Percentiles rank a stretch among this genome's conserved stretches.
These are phyloP conservation scores for Tipula helvola DNA, from an alignment of 2,888 invertebrate genomes.

Conservation along the genomic window DNA sequence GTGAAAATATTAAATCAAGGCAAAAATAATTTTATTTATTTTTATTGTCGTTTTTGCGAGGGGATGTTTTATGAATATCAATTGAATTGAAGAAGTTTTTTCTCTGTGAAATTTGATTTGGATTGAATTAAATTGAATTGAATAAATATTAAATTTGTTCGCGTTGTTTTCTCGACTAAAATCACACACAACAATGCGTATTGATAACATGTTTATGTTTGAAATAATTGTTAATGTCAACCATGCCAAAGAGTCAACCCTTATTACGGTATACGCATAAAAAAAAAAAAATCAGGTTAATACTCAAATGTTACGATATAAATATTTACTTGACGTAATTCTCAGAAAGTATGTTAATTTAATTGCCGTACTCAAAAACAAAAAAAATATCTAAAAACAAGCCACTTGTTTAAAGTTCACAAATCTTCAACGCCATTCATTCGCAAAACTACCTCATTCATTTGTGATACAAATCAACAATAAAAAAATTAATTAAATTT, in stretches of 20 bases:
- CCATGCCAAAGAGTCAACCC: no score
- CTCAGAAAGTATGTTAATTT: no score
- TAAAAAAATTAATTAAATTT: background rate
- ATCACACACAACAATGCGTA: background rate
- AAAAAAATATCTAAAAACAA: no score
- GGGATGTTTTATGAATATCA: background rate
- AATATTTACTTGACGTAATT: no score
- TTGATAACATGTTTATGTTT: background rate
- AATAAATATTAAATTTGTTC: background rate
- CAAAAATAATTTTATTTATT: background rate
- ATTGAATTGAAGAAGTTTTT: background rate
- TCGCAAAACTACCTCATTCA: background rate
- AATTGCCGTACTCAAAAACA: no score
- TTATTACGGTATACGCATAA: no score
- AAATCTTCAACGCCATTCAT: background rate
- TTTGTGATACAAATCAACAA: background rate
- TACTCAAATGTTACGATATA: no score
- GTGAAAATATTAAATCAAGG: background rate
- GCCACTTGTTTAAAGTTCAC: background rate
- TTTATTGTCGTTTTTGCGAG: background rate
- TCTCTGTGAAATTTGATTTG: background rate
- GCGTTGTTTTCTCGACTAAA: background rate
- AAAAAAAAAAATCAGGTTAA: no score
- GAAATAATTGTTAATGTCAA: no score
- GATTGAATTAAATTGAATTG: background rate